Evolutionary conservation across 2,888 invertebrate genomes (phyloP).

Genomic region (Cremastinae sp.): DNA sequence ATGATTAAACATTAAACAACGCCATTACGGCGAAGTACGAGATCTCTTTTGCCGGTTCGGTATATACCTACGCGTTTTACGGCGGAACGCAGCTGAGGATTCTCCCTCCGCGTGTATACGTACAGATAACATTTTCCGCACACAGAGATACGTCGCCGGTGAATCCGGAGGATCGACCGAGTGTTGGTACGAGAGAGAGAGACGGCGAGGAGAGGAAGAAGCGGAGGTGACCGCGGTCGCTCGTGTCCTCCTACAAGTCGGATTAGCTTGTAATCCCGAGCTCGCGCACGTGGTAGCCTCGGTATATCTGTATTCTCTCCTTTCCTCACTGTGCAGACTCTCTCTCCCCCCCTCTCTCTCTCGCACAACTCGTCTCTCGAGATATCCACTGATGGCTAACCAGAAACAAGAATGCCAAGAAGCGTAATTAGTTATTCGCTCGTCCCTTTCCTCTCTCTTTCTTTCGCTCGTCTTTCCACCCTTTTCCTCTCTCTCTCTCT

Average conservation of each 20-base stretch:
- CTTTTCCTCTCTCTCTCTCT: constrained; percentile 45
- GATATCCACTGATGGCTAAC: constrained; percentile 69
- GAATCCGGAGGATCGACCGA: constrained; percentile 43
- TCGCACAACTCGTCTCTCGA: constrained; percentile 31
- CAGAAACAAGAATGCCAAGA: constrained; percentile 79
- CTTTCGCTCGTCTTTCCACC: background rate
- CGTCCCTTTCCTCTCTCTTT: constrained; percentile 33
- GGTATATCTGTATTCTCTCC: constrained; percentile 30
- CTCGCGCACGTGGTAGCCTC: constrained; percentile 56
- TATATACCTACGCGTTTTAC: constrained; percentile 41
- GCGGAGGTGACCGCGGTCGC: constrained; percentile 76
- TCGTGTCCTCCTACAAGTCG: constrained; percentile 78
- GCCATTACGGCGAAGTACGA: constrained; percentile 74
- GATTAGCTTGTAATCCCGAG: constrained; percentile 76
- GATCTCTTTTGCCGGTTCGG: constrained; percentile 50
- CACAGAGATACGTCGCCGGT: constrained; percentile 28
- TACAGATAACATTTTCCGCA: constrained; percentile 11
- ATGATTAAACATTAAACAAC: constrained; percentile 80
- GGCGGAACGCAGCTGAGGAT: constrained; percentile 48
- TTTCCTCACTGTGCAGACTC: constrained; percentile 8
- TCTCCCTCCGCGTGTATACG: background rate
- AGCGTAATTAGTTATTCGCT: constrained; percentile 79
- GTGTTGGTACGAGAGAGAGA: constrained; percentile 38
- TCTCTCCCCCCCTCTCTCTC: constrained; percentile 26
- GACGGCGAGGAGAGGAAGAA: constrained; percentile 28